Conservation (phyloP, 2,113 vertebrate genomes). For the Miniopterus natalensis region DNA sequence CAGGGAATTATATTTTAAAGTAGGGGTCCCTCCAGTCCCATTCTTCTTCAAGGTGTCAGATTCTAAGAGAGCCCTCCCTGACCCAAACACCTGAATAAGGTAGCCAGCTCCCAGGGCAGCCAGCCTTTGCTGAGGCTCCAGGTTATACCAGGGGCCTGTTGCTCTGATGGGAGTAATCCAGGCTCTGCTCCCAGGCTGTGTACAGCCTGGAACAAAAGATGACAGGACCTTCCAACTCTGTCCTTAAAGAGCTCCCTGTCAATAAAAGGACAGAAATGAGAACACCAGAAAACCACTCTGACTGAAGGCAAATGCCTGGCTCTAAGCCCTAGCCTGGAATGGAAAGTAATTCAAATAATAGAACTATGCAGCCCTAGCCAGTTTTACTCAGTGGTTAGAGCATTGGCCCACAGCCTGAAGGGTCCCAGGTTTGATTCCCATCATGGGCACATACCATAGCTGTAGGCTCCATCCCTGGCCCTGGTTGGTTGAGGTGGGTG, state of each 20-base stretch:
- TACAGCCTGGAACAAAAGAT: not conserved
- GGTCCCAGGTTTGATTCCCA: no score
- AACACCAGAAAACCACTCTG: conserved; percentile 13
- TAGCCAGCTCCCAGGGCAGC: not conserved
- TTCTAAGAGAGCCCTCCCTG: not conserved
- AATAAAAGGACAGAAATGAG: conserved; percentile 48
- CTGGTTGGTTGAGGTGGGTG: no score
- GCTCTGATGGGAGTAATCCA: not conserved
- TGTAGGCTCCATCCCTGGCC: no score
- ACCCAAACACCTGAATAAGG: not conserved
- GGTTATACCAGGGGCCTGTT: not conserved
- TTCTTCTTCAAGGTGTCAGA: not conserved
- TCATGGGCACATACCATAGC: no score
- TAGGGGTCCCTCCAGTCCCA: not conserved
- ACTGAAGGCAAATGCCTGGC: not conserved
- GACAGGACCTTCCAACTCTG: not conserved
- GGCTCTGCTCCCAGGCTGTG: not conserved
- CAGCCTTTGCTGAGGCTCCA: not conserved
- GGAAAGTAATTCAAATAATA: not conserved
- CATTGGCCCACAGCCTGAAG: no score
- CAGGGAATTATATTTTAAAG: conserved; percentile 31
- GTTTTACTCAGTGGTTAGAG: no score
- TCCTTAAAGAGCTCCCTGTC: not conserved
- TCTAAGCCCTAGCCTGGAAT: not conserved
- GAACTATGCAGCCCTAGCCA: not conserved